phyloP scores from a whole-genome alignment of 2,113 vertebrate species.

The Bothrops jararaca region DNA sequence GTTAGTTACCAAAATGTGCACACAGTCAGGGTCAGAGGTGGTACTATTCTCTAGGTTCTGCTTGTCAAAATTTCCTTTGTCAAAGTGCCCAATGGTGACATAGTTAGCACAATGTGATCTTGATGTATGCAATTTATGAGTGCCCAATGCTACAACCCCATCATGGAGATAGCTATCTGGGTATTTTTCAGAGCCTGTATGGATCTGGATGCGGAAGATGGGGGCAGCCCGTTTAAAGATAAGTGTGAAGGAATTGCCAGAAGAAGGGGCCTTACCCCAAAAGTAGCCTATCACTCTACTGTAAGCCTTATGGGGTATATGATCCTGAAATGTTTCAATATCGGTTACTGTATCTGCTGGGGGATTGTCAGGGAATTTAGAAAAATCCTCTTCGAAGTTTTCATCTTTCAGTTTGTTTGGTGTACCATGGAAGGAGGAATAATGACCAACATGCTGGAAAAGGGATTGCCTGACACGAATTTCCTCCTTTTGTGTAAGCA shows the following conservation, averaged over 20 bases:
- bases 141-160: slow-evolving; percentile 76
- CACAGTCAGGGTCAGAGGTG: slow-evolving; percentile 57
- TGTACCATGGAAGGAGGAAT: slow-evolving; percentile 72
- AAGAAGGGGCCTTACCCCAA: slow-evolving; percentile 67
- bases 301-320: slow-evolving; percentile 73
- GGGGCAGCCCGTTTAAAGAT: slow-evolving; percentile 63
- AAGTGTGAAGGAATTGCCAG: slow-evolving; percentile 70
- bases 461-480: slow-evolving; percentile 80
- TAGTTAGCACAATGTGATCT: slow-evolving; percentile 65
- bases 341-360: slow-evolving; percentile 67
- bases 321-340: slow-evolving; percentile 59
- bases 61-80: slow-evolving; percentile 70
- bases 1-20: slow-evolving; percentile 73
- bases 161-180: slow-evolving; percentile 55
- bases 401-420: slow-evolving; percentile 76
- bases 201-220: slow-evolving; percentile 65
- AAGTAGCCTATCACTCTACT: slow-evolving; percentile 63
- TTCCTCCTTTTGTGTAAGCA: slow-evolving; percentile 73
- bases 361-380: slow-evolving; percentile 69
- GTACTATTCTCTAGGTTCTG: slow-evolving; percentile 56
- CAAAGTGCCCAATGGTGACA: slow-evolving; percentile 63
- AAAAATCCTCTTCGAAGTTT: slow-evolving; percentile 59
- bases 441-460: slow-evolving; percentile 78
- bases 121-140: fast-evolving
- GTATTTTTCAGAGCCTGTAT: slow-evolving; percentile 62